Conservation (phyloP, 2,113 vertebrate species). For the Takifugu bimaculatus region DNA sequence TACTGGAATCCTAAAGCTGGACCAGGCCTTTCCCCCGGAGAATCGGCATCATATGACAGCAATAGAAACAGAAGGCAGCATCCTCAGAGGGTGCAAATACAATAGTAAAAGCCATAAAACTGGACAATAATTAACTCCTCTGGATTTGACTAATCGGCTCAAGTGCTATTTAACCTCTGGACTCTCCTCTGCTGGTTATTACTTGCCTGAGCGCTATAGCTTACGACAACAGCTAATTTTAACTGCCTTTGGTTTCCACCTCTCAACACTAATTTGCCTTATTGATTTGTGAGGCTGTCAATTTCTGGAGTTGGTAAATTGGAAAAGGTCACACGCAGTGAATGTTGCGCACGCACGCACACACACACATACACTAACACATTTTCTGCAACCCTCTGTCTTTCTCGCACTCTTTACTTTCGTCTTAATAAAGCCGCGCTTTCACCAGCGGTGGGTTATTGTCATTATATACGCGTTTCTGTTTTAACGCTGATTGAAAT, state of each 20-base stretch:
- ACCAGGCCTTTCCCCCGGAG: constrained; percentile 34
- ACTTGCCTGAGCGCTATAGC: constrained; percentile 27
- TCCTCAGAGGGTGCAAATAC: background rate
- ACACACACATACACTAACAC: constrained; percentile 26
- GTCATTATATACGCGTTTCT: constrained; percentile 17
- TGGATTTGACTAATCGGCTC: background rate
- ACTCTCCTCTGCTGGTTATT: constrained; percentile 33
- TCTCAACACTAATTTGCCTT: constrained; percentile 70
- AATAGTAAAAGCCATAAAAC: constrained; percentile 1
- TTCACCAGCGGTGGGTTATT: constrained; percentile 40
- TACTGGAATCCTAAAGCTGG: constrained; percentile 63
- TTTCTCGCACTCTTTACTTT: constrained; percentile 81
- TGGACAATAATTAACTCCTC: constrained; percentile 6
- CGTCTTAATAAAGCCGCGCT: constrained; percentile 87
- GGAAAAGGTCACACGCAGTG: constrained; percentile 66
- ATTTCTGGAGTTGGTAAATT: constrained; percentile 70
- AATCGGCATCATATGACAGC: constrained; percentile 29
- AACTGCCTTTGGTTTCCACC: constrained; percentile 67
- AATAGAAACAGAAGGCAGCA: constrained; percentile 16
- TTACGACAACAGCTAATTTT: constrained; percentile 60
- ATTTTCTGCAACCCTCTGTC: constrained; percentile 11
- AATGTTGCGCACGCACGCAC: background rate
- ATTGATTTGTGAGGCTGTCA: constrained; percentile 69
- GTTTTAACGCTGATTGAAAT: constrained; percentile 86
- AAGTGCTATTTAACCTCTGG: constrained; percentile 11